Percentiles rank a stretch among this genome's conserved stretches.
phyloP scores from a whole-genome alignment of 2,888 invertebrate species.

The Heliconius aoede region DNA sequence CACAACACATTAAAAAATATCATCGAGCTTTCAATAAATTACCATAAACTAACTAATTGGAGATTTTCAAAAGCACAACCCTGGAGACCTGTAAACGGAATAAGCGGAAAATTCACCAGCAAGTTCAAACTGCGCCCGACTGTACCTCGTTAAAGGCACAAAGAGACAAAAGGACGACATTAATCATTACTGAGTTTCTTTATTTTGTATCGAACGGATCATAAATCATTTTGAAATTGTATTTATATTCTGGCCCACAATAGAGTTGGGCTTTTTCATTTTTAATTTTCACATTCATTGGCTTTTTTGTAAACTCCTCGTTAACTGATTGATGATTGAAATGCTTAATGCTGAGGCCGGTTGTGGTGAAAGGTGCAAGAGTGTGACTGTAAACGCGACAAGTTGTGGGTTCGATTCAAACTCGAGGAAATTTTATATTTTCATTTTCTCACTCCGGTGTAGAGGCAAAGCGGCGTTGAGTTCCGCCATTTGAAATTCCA shows the following conservation, averaged over 20 bases:
- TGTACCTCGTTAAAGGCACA: conserved; percentile 23
- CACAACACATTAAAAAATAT: background rate
- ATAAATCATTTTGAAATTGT: conserved; percentile 40
- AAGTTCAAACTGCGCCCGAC: conserved; percentile 11
- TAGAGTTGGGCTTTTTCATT: background rate
- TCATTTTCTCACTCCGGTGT: no score
- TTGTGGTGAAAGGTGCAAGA: no score
- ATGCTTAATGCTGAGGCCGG: no score
- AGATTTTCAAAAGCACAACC: background rate
- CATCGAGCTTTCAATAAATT: background rate
- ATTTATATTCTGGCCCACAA: conserved; percentile 26
- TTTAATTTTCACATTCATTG: background rate
- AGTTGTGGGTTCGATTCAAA: no score
- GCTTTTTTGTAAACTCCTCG: background rate
- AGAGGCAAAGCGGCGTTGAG: no score
- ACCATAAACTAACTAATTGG: background rate
- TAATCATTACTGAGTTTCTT: conserved; percentile 39
- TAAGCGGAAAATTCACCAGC: conserved; percentile 5
- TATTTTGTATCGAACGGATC: conserved; percentile 39
- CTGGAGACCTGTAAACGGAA: background rate
- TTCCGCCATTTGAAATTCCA: no score
- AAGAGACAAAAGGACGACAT: conserved; percentile 30
- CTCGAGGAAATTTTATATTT: no score
- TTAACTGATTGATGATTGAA: background rate
- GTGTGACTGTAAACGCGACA: no score